A percentile compares a stretch with the other conserved stretches of the same genome.
These are phyloP conservation scores for Nesoenas mayeri DNA, from an alignment of 2,113 vertebrate genomes.

Conservation along the genomic window DNA sequence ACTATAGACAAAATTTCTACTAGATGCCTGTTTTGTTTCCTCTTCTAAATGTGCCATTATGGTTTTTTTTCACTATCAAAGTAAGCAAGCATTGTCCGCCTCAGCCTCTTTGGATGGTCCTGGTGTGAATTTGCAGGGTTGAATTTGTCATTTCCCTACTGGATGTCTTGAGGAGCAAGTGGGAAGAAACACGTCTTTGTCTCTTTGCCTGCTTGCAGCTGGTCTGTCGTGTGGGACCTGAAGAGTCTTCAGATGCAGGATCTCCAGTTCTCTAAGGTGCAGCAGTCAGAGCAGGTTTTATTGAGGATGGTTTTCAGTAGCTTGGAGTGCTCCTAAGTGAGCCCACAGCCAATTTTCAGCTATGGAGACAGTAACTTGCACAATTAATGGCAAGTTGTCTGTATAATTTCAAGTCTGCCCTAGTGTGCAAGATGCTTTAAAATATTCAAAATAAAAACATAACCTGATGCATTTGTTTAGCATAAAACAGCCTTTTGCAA, in stretches of 20 bases:
- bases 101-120: background rate
- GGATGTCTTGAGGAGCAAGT: background rate
- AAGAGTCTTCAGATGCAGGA: background rate
- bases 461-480: slow-evolving; percentile 50
- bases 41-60: background rate
- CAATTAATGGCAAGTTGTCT: slow-evolving; percentile 2
- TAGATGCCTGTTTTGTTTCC: background rate
- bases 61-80: background rate
- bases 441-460: slow-evolving; percentile 51
- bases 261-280: background rate
- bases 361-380: background rate
- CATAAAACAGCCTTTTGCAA: slow-evolving; percentile 23
- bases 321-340: background rate
- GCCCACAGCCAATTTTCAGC: background rate
- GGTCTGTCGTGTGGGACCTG: fast-evolving
- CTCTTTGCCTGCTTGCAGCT: background rate
- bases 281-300: slow-evolving; percentile 11
- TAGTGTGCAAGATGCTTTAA: slow-evolving; percentile 12
- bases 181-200: background rate
- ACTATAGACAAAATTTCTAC: background rate
- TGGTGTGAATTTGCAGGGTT: background rate
- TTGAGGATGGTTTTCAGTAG: background rate
- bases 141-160: background rate
- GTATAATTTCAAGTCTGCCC: background rate
- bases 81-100: background rate